A percentile compares a stretch with the other conserved stretches of the same genome.
These are phyloP conservation scores for Crioceris asparagi DNA, from an alignment of 2,888 invertebrate species.

Conservation along the genomic window DNA sequence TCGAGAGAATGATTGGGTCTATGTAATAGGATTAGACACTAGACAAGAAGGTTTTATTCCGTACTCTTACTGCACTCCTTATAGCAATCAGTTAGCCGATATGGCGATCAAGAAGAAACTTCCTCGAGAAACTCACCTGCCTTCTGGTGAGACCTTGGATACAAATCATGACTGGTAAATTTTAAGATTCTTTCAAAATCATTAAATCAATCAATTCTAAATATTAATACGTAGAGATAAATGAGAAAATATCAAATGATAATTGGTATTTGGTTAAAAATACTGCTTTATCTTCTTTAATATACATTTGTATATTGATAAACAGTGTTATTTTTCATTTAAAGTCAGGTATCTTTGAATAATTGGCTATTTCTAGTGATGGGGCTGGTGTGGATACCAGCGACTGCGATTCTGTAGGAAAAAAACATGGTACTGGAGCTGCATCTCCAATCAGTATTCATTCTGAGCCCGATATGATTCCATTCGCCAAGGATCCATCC, in stretches of 20 bases:
- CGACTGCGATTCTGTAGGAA: constrained; percentile 50
- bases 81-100: constrained; percentile 66
- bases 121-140: constrained; percentile 53
- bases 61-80: constrained; percentile 85
- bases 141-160: constrained; percentile 46
- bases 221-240: too few relatives aligned
- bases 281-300: too few relatives aligned
- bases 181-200: neutral
- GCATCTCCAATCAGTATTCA: constrained; percentile 41
- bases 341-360: too few relatives aligned
- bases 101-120: constrained; percentile 78
- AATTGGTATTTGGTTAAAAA: too few relatives aligned
- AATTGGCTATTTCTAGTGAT: constrained; percentile 27
- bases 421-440: constrained; percentile 40
- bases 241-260: too few relatives aligned
- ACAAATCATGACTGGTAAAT: constrained; percentile 47
- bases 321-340: too few relatives aligned
- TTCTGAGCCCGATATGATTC: constrained; percentile 52
- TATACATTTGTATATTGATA: too few relatives aligned
- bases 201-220: neutral
- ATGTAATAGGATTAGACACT: constrained; percentile 84
- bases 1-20: constrained; percentile 95
- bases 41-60: constrained; percentile 91
- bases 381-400: constrained; percentile 43
- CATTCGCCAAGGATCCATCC: constrained; percentile 71